These are phyloP conservation scores for Conus ventricosus DNA, from an alignment of 1,140 invertebrate species.

Conservation along the genomic window DNA sequence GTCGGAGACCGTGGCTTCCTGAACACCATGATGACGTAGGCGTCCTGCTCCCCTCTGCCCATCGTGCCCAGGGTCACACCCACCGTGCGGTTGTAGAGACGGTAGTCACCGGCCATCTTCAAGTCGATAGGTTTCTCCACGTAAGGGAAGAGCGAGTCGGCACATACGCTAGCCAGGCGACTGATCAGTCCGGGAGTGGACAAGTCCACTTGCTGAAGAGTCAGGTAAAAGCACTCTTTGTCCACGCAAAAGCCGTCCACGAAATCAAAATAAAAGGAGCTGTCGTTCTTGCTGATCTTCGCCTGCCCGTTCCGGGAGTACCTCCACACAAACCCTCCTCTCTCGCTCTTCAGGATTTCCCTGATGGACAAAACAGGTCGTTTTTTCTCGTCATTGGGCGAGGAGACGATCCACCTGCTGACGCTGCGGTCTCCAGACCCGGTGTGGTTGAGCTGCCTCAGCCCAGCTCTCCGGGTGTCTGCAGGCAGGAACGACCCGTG, in stretches of 20 bases:
- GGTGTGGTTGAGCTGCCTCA: not conserved
- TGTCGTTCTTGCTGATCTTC: conserved; percentile 1
- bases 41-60: not conserved
- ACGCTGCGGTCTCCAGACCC: not conserved
- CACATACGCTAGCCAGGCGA: conserved; percentile 3
- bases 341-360: not conserved
- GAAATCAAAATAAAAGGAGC: not conserved
- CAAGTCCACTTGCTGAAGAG: not conserved
- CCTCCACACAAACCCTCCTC: not conserved
- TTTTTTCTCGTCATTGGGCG: not conserved
- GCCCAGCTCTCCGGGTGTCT: not conserved
- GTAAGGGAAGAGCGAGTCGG: conserved; percentile 1
- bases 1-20: not conserved
- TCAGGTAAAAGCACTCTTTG: not conserved
- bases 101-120: not conserved
- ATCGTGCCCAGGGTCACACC: not conserved
- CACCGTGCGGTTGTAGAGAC: not conserved
- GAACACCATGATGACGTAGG: not conserved
- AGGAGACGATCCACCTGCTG: not conserved
- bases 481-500: too few relatives aligned
- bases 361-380: conserved; percentile 2
- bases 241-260: not conserved
- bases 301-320: not conserved
- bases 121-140: conserved; percentile 4
- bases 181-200: not conserved